A percentile compares a stretch with the other conserved stretches of the same genome.
phyloP scores from a whole-genome alignment of 2,113 vertebrate species.

The Columbina picui region DNA sequence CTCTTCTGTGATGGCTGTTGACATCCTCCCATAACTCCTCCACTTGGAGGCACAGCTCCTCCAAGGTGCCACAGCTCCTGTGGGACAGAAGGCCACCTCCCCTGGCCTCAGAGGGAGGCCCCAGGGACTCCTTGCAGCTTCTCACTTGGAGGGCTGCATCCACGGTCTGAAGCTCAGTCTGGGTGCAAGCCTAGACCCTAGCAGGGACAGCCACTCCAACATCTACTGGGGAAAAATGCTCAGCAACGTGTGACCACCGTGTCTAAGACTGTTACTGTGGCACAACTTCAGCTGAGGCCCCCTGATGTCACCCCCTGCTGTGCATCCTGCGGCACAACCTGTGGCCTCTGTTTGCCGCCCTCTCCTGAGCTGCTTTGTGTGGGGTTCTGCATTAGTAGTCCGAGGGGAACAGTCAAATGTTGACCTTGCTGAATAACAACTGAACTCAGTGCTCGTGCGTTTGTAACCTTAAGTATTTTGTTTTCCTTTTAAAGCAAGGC shows the following conservation, averaged over 20 bases:
- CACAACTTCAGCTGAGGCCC: background rate
- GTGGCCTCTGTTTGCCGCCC: background rate
- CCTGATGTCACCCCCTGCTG: background rate
- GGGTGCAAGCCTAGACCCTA: background rate
- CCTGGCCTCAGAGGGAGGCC: background rate
- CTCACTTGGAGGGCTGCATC: background rate
- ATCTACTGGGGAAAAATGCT: background rate
- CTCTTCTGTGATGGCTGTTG: background rate
- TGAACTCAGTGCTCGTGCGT: background rate
- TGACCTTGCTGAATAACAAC: background rate
- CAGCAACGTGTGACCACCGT: accelerated
- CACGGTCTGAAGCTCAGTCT: background rate
- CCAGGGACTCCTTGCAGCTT: background rate
- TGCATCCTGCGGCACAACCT: background rate
- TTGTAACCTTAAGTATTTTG: background rate
- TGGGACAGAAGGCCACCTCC: background rate
- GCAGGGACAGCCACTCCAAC: background rate
- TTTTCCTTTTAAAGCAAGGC: background rate
- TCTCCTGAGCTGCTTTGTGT: too few relatives aligned
- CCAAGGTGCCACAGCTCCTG: background rate
- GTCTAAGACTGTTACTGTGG: background rate
- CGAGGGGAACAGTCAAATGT: background rate
- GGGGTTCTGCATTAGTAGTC: background rate
- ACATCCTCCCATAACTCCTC: background rate
- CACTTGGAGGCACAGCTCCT: background rate